Percentiles rank a stretch among this genome's conserved stretches.
These are phyloP conservation scores for Cotesia chilonis DNA, from an alignment of 1,140 invertebrate genomes.

Conservation along the genomic window DNA sequence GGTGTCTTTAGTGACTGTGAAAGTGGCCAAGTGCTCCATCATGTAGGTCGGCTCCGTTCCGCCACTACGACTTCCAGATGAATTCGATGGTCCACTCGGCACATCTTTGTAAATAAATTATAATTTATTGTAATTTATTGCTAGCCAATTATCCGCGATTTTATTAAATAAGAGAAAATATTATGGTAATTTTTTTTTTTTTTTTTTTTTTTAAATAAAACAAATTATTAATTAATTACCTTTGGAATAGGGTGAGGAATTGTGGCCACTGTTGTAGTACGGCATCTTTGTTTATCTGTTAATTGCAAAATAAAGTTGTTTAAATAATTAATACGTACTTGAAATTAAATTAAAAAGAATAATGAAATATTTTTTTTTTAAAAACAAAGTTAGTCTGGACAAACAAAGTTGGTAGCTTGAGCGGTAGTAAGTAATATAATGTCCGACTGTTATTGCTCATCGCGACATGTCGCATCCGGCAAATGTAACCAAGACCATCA, in stretches of 20 bases:
- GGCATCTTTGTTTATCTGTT: slow-evolving; percentile 52
- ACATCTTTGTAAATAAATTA: slow-evolving; percentile 47
- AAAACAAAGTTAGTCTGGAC: no score
- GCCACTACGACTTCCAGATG: slow-evolving; percentile 54
- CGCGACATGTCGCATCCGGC: slow-evolving; percentile 50
- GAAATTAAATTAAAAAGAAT: no score
- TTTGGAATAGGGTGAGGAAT: slow-evolving; percentile 55
- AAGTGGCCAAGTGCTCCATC: slow-evolving; percentile 97
- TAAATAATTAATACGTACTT: no score
- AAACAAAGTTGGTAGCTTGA: no score
- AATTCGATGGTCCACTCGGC: slow-evolving; percentile 52
- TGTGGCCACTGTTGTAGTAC: slow-evolving; percentile 58
- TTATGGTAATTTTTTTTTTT: neutral
- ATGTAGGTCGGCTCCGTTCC: slow-evolving; percentile 81
- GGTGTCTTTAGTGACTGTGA: slow-evolving; percentile 89
- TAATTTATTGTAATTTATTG: neutral
- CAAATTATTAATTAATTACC: slow-evolving; percentile 44
- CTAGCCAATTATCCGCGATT: no score
- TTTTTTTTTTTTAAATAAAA: slow-evolving; percentile 1
- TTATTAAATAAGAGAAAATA: no score
- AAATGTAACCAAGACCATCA: slow-evolving; percentile 33
- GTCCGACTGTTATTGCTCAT: slow-evolving; percentile 41
- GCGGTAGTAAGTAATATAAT: neutral
- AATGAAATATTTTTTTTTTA: no score
- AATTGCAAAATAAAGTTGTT: slow-evolving; percentile 22